Evolutionary conservation across 2,113 vertebrate genomes (phyloP), one percentile per base, ranked within the genome.

Genomic region (Antechinus flavipes): DNA sequence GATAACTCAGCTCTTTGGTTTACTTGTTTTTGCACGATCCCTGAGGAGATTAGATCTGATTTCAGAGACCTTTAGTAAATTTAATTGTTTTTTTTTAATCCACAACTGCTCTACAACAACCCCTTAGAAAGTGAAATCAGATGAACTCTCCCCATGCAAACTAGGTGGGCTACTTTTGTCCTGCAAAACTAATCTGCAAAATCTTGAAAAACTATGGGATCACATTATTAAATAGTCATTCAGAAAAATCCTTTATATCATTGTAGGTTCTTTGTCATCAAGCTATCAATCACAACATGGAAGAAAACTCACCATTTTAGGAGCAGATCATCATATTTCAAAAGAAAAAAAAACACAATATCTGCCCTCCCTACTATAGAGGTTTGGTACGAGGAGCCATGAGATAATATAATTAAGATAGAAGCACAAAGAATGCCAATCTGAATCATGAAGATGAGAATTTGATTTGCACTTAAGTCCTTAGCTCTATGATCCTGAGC

Each of bases 41-140:
- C 97, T 91, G 93, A 97, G 97, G 97, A 97, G 97, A 98, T 98
- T 96, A 97, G 97, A 97, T 98, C 95, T 97, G 84, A 96, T 98
- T 97, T 96, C 11, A 16, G 68, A 97, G 96, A 97, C 97, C 98
- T 98, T 97, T 98, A 98, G 95, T 96, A 97, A 98, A 97, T 98
- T 98, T 98, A 98, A 98, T 97, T 98, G 97, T 98, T 96, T 97
- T 96, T 96, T 91, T 84, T 84, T 2, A 84, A 96, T 97, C 96
- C 96, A 96, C 93, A 93, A 68, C 95, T 96, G 91, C 56, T 98
- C 94, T n/a, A 93, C 94, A 84, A 95, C 92, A 95, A 93, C 93
- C 96, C 92, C 94, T 96, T 94, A 92, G 94, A 96, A 96, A 58
- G 92, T 54, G 11, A 89, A n/a, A 96, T 50, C 49, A 91, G 90